Conservation (phyloP, 2,113 vertebrate genomes). For the Gopherus evgoodei region DNA sequence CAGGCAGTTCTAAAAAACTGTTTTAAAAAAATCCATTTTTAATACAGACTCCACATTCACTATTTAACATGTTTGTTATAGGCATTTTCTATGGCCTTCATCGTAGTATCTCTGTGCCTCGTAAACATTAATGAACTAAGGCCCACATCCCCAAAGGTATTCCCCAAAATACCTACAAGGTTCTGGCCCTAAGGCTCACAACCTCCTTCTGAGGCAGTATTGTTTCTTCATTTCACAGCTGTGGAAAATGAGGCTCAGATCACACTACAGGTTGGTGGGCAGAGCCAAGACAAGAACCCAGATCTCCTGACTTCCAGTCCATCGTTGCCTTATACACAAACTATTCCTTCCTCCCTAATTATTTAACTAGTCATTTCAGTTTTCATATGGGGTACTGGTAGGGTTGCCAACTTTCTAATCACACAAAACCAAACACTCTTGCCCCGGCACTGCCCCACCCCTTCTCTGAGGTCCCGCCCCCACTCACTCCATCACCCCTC, state of each 20-base stretch:
- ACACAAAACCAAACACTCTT: too few species aligned
- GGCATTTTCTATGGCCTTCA: background rate
- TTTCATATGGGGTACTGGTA: background rate
- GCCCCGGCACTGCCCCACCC: too few species aligned
- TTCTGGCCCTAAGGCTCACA: background rate
- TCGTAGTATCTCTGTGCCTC: background rate
- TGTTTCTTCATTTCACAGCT: rapidly evolving
- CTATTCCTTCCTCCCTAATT: background rate
- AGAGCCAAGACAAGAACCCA: background rate
- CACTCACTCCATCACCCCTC: too few species aligned
- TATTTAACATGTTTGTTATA: background rate
- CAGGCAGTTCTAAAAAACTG: background rate
- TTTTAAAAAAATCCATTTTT: background rate
- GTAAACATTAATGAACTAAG: background rate
- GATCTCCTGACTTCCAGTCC: background rate
- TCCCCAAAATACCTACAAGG: background rate
- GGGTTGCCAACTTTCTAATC: too few species aligned
- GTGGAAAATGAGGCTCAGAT: background rate
- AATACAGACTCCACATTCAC: background rate
- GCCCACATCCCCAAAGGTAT: background rate
- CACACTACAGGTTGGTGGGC: background rate
- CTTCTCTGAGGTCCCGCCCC: too few species aligned
- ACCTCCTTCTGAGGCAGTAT: background rate
- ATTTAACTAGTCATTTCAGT: background rate
- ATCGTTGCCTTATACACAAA: background rate